Percentiles rank a stretch among this genome's conserved stretches.
These are phyloP conservation scores for Pollachius pollachius DNA, from an alignment of 2,113 vertebrate species.

Conservation along the genomic window DNA sequence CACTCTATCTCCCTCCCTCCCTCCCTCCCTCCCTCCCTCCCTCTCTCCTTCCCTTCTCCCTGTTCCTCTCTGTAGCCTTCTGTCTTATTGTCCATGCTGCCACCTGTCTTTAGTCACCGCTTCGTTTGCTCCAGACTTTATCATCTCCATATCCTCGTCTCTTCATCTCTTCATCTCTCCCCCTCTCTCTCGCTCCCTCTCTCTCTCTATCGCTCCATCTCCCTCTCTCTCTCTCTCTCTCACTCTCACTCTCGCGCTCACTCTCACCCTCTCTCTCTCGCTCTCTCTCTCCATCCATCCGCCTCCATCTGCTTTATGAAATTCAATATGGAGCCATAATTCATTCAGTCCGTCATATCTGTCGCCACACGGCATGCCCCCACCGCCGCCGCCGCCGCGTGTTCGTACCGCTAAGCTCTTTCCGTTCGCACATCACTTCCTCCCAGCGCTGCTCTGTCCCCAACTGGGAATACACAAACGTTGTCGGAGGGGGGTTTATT, in stretches of 20 bases:
- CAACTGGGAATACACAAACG: no score
- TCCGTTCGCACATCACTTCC: slow-evolving; percentile 49
- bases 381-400: not conserved
- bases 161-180: not conserved
- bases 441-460: slow-evolving; percentile 17
- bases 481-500: no score
- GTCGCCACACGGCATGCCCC: slow-evolving; percentile 19
- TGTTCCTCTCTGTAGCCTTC: no score
- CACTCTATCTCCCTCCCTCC: no score
- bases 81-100: no score
- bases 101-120: no score
- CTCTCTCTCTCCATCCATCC: slow-evolving; percentile 41
- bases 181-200: slow-evolving; percentile 17
- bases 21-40: no score
- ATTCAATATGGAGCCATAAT: slow-evolving; percentile 64
- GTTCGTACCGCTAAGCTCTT: slow-evolving; percentile 48
- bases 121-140: slow-evolving; percentile 38
- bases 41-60: no score
- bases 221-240: not conserved
- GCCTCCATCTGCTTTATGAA: slow-evolving; percentile 54
- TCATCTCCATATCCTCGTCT: slow-evolving; percentile 48
- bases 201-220: not conserved
- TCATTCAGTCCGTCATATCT: slow-evolving; percentile 57
- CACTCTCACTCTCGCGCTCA: not conserved
- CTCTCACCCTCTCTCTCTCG: not conserved